Evolutionary conservation across 2,113 vertebrate genomes (phyloP).

Genomic region (Brachyhypopomus occidentalis): DNA sequence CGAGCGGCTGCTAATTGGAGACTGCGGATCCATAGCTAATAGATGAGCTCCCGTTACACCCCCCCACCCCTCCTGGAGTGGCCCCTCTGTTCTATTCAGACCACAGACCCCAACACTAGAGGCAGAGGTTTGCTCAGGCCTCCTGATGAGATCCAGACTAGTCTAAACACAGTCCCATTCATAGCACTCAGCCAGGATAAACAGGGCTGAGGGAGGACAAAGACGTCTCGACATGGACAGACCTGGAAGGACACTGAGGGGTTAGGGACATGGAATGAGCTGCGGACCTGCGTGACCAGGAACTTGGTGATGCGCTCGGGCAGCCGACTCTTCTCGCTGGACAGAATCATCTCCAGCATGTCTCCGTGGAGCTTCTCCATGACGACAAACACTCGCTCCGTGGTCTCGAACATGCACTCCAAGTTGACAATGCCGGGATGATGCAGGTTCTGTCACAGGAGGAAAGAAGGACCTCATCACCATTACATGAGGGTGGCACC

Average conservation of each 20-base stretch:
- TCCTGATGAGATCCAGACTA: constrained; percentile 62
- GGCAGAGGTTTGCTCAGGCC: constrained; percentile 61
- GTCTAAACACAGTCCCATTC: constrained; percentile 64
- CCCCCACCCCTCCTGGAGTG: constrained; percentile 40
- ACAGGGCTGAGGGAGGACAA: constrained; percentile 35
- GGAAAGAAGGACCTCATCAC: background rate
- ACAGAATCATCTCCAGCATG: constrained; percentile 99
- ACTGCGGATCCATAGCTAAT: constrained; percentile 62
- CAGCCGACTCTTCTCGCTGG: constrained; percentile 96
- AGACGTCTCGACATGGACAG: background rate
- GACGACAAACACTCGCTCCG: constrained; percentile 95
- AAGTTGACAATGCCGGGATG: constrained; percentile 98
- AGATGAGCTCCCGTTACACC: constrained; percentile 64
- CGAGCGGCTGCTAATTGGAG: constrained; percentile 64
- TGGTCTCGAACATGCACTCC: constrained; percentile 99
- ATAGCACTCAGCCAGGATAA: constrained; percentile 64
- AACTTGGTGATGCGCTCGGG: constrained; percentile 98
- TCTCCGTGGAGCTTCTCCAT: constrained; percentile 99
- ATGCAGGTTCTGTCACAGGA: constrained; percentile 87
- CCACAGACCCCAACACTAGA: constrained; percentile 59
- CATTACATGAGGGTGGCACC: background rate
- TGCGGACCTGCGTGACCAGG: constrained; percentile 91
- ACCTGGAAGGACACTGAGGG: background rate
- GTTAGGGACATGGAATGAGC: background rate
- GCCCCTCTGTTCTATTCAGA: constrained; percentile 66